Conservation (phyloP, 2,888 invertebrate species). For the Pinctada fucata region DNA sequence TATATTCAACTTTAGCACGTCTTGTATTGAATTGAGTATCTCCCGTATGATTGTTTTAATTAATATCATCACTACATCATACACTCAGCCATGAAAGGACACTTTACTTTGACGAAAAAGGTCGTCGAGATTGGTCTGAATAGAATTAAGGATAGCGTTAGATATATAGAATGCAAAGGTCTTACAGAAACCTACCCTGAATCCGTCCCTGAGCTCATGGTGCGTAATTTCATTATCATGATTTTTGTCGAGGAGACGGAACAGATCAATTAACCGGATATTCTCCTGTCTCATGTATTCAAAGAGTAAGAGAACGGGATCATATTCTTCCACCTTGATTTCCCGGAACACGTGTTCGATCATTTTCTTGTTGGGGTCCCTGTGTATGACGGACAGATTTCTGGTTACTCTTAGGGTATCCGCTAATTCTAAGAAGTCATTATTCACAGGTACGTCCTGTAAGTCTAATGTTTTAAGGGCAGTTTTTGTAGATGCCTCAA, state of each 20-base stretch:
- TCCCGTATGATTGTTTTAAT: no score
- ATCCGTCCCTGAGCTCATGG: slow-evolving; percentile 52
- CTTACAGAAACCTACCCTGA: slow-evolving; percentile 35
- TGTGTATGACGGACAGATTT: slow-evolving; percentile 43
- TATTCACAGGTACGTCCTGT: slow-evolving; percentile 53
- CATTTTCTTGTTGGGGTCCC: slow-evolving; percentile 48
- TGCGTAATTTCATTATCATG: slow-evolving; percentile 44
- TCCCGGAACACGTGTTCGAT: slow-evolving; percentile 40
- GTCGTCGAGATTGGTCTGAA: no score
- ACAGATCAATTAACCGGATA: slow-evolving; percentile 54
- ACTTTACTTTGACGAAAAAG: no score
- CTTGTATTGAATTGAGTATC: no score
- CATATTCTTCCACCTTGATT: slow-evolving; percentile 45
- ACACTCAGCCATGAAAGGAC: no score
- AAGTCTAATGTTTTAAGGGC: slow-evolving; percentile 40
- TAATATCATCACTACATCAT: no score
- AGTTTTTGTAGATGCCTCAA: slow-evolving; percentile 27
- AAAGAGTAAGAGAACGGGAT: slow-evolving; percentile 53
- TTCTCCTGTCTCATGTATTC: slow-evolving; percentile 59
- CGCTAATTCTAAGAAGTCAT: slow-evolving; percentile 43
- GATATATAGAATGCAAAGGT: no score
- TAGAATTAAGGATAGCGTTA: no score
- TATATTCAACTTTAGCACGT: no score
- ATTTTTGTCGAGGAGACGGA: slow-evolving; percentile 51
- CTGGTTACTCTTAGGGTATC: slow-evolving; percentile 37